These are phyloP conservation scores for Flexamia atlantica DNA, from an alignment of 2,888 invertebrate species.

Conservation along the genomic window DNA sequence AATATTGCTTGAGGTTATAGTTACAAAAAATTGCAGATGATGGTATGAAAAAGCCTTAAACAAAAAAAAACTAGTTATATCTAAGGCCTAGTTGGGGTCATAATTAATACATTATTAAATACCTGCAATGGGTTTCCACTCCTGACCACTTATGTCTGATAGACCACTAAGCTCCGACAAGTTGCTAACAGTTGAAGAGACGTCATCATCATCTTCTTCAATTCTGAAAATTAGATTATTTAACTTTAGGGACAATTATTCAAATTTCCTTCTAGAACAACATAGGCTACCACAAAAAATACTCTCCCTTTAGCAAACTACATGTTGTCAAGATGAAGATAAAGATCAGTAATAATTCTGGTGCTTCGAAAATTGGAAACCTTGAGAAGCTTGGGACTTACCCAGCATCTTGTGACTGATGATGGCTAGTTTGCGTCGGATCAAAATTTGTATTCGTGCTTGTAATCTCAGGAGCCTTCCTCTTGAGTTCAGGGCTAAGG, in stretches of 20 bases:
- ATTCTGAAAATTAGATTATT: conserved; percentile 37
- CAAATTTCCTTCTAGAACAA: no score
- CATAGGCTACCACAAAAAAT: not conserved
- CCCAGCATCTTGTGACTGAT: conserved; percentile 62
- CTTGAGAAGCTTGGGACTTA: no score
- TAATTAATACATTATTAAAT: no score
- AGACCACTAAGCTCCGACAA: conserved; percentile 80
- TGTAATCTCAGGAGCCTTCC: conserved; percentile 36
- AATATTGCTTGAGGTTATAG: no score
- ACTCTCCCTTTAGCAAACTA: not conserved
- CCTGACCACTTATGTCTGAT: conserved; percentile 82
- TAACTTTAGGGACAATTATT: no score
- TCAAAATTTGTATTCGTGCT: conserved; percentile 45
- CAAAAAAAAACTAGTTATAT: no score
- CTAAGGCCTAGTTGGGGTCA: no score
- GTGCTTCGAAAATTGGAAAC: no score
- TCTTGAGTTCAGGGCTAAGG: conserved; percentile 50
- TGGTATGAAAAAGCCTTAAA: no score
- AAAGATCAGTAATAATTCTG: no score
- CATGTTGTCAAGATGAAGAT: no score
- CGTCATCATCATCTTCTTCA: conserved; percentile 74
- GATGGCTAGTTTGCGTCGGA: conserved; percentile 53
- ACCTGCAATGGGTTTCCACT: conserved; percentile 83
- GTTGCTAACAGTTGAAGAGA: conserved; percentile 78
- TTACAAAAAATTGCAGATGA: no score